These are phyloP conservation scores for Philypnodon macrostomus DNA, from an alignment of 2,797 vertebrate genomes.

Conservation along the genomic window DNA sequence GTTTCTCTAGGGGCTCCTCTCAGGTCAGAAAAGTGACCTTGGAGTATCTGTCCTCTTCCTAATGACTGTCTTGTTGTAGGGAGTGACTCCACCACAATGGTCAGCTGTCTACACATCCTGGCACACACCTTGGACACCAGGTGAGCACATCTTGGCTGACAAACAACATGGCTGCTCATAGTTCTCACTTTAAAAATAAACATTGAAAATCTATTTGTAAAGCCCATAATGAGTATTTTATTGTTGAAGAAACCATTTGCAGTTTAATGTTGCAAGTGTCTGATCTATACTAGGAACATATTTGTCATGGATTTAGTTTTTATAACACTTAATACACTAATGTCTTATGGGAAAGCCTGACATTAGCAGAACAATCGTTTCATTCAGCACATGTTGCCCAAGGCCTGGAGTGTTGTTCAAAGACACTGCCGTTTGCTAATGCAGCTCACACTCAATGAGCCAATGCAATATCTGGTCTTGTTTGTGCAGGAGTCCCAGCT, in stretches of 20 bases:
- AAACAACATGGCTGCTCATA: slow-evolving; percentile 1
- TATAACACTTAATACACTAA: slow-evolving; percentile 19
- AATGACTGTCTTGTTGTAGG: slow-evolving; percentile 70
- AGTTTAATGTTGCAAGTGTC: not conserved
- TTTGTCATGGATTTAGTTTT: slow-evolving; percentile 27
- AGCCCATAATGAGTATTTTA: not conserved
- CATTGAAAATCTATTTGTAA: not conserved
- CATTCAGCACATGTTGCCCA: slow-evolving; percentile 41
- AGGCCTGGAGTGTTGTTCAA: slow-evolving; percentile 47
- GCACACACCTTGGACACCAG: slow-evolving; percentile 96
- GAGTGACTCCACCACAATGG: slow-evolving; percentile 93
- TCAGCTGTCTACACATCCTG: slow-evolving; percentile 97
- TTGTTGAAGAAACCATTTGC: slow-evolving; percentile 3
- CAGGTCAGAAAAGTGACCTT: slow-evolving; percentile 1
- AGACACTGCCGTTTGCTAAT: slow-evolving; percentile 49
- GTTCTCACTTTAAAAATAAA: not conserved
- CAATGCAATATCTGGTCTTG: slow-evolving; percentile 28
- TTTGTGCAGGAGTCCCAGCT: slow-evolving; percentile 41
- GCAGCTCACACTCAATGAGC: slow-evolving; percentile 45
- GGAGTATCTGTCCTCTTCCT: not conserved
- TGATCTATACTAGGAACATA: slow-evolving; percentile 5
- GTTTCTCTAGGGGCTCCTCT: not conserved
- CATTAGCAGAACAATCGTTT: slow-evolving; percentile 46
- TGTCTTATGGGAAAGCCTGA: slow-evolving; percentile 38
- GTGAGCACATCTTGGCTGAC: slow-evolving; percentile 63